A percentile compares a stretch with the other conserved stretches of the same genome.
Evolutionary conservation across 2,888 invertebrate species (phyloP).

Genomic region (Pyrrhosoma nymphula): DNA sequence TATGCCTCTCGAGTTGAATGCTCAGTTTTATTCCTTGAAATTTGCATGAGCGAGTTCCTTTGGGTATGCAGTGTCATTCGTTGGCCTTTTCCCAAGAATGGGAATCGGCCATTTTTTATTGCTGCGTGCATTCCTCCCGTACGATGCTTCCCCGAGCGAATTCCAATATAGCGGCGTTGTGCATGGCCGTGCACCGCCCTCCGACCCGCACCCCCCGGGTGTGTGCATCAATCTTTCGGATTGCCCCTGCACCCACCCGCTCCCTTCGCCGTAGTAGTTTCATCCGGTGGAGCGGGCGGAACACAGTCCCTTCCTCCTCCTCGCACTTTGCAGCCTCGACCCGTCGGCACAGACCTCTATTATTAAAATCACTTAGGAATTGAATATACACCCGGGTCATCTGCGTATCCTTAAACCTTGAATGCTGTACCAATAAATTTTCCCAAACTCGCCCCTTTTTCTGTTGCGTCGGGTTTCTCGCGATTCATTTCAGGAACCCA

Average conservation of each 20-base stretch:
- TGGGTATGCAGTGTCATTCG: not conserved
- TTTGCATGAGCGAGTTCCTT: not conserved
- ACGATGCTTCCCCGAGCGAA: not conserved
- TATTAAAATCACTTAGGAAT: conserved; percentile 9
- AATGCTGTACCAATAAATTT: not conserved
- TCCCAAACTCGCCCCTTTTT: not conserved
- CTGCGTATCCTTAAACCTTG: not conserved
- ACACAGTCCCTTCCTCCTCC: not conserved
- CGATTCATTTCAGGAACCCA: not conserved
- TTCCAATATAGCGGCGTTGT: not conserved
- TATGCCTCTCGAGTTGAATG: not conserved
- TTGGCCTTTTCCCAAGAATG: not conserved
- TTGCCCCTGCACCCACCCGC: not conserved
- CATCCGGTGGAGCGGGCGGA: too few relatives aligned
- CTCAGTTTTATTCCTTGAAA: not conserved
- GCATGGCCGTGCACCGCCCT: not conserved
- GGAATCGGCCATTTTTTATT: not conserved
- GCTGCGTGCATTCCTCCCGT: not conserved
- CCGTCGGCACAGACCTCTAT: not conserved
- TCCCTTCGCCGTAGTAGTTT: too few relatives aligned
- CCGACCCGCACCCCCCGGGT: not conserved
- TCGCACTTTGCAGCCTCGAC: not conserved
- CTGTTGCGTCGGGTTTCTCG: not conserved
- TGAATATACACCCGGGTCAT: not conserved
- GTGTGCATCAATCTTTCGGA: not conserved